Base-by-base conservation (phyloP, 1,140 invertebrate species). In the Drosophila triauraria region DNA sequence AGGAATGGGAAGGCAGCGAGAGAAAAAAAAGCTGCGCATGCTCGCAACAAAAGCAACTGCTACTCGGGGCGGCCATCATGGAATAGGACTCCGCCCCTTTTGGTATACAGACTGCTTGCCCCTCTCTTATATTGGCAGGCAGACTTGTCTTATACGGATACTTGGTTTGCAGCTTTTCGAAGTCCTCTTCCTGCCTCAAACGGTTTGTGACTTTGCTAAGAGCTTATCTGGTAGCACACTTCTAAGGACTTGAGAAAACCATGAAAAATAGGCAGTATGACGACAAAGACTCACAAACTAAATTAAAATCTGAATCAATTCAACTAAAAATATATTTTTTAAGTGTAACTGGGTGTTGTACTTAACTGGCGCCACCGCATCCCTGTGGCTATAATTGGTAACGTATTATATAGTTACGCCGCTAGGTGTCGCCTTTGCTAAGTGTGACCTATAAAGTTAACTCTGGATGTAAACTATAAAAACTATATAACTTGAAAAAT, bases 31-130 rank as follows among this genome's bases (percentile, higher is more conserved):
- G 47, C 20, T 50, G 47, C 47, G 25, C 47, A 50, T 50, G 47
- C 47, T 27, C 47, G 20, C 47, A 27, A 0, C 13, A n/a, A 30
- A 46, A 30, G 6, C 42, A 61, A 27, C 42, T 13, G n/a, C 25
- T n/a, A 35, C 9, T 43, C 27, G 30, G 32, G 67, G 67, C 63
- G 48, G 67, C 67, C 67, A 70, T 70, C 67, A 70, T 70, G 67
- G 67, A 70, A 54, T 69, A 27, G n/a, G 47, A 5, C 67, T 46
- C 67, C 67, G 67, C 67, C 67, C 67, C 40, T 30, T n/a, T 69
- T 69, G 0, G 62, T 44, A 51, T 67, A 65, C 64, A 38, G 10
- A 48, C 12, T 12, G 20, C 10, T 38, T 63, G 4, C 0, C 3
- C 5, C 4, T 9, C 20, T 61, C 64, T 65, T 65, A 65, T 65